Evolutionary conservation across 1,140 invertebrate species (phyloP).

Genomic region (Nymphalis io): DNA sequence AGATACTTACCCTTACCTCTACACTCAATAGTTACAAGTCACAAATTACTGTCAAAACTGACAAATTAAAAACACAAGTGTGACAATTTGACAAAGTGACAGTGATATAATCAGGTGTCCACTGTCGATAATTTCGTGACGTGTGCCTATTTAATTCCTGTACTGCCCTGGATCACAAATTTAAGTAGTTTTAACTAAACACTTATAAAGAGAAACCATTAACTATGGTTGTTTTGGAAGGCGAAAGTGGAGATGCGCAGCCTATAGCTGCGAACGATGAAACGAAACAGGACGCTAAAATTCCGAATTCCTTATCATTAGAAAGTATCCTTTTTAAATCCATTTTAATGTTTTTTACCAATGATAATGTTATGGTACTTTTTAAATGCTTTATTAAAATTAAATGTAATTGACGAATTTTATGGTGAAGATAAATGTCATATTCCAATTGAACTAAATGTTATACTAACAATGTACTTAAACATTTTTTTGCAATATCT

Average conservation of each 20-base stretch:
- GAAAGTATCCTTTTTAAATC: conserved; percentile 73
- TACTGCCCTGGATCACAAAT: neutral
- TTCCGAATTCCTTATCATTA: conserved; percentile 59
- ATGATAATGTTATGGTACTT: neutral
- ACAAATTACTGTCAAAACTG: neutral
- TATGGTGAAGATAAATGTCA: no score
- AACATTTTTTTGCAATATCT: no score
- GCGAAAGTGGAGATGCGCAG: conserved; percentile 63
- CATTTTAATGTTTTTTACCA: neutral
- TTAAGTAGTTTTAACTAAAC: neutral
- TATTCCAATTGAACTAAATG: no score
- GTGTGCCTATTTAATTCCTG: conserved; percentile 26
- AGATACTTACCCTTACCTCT: no score
- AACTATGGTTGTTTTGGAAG: conserved; percentile 66
- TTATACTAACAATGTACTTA: no score
- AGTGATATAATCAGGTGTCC: conserved; percentile 17
- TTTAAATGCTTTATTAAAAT: neutral
- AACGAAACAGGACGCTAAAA: conserved; percentile 59
- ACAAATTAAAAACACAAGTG: neutral
- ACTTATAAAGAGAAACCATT: conserved; percentile 16
- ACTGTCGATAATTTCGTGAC: conserved; percentile 31
- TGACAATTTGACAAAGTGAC: neutral
- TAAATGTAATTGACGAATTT: no score
- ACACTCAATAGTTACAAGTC: neutral
- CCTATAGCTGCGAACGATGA: conserved; percentile 51